A percentile compares a stretch with the other conserved stretches of the same genome.
Conservation (phyloP, 2,113 vertebrate species). For the Numenius arquata region DNA sequence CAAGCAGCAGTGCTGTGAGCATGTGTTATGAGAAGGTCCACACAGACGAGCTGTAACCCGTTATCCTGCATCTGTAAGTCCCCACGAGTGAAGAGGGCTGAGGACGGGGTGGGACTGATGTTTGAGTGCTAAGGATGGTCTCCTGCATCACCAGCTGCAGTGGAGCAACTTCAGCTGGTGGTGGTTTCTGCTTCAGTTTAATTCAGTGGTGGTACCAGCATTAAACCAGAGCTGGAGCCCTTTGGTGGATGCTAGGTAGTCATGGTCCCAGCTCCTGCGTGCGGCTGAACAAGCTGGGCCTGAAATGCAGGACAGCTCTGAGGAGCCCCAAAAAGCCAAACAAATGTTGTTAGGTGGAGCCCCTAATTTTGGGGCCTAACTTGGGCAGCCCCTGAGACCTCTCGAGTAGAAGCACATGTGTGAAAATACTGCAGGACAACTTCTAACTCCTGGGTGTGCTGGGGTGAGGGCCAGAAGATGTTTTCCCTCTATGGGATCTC, state of each 20-base stretch:
- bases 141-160: neutral
- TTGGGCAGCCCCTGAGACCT: neutral
- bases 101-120: neutral
- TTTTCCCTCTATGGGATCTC: neutral
- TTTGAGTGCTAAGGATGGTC: rapidly evolving
- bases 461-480: neutral
- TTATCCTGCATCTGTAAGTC: neutral
- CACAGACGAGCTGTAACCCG: rapidly evolving
- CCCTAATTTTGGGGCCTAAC: neutral
- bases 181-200: neutral
- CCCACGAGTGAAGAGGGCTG: neutral
- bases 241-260: neutral
- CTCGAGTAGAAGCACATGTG: neutral
- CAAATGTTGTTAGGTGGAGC: neutral
- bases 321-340: neutral
- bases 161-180: neutral
- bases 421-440: neutral
- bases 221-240: neutral
- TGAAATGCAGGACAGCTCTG: neutral
- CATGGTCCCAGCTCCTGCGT: neutral
- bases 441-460: neutral
- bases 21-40: neutral
- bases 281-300: neutral
- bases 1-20: neutral
- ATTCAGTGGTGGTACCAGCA: rapidly evolving